Conservation (phyloP, 2,888 invertebrate species). For the Drosophila paracracens region DNA sequence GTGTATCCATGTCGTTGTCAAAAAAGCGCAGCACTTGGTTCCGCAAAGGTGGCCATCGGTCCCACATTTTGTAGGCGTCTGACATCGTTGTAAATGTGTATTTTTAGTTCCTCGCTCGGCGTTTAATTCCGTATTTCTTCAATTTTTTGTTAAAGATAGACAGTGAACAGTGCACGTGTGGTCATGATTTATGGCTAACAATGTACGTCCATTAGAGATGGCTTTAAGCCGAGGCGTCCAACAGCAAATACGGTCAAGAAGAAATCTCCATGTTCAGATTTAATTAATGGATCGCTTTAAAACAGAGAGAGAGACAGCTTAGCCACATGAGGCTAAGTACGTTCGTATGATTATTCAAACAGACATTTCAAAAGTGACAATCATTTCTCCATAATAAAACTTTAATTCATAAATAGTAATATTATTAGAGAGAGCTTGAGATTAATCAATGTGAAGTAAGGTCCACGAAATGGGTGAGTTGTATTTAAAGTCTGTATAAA, state of each 20-base stretch:
- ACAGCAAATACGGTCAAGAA: constrained; percentile 57
- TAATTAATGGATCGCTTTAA: constrained; percentile 69
- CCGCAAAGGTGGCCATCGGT: constrained; percentile 67
- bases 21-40: constrained; percentile 53
- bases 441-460: neutral
- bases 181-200: constrained; percentile 75
- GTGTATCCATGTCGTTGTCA: constrained; percentile 44
- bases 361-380: neutral
- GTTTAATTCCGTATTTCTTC: constrained; percentile 65
- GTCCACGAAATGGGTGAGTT: neutral
- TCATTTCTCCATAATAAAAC: neutral
- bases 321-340: constrained; percentile 16
- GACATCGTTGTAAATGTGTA: constrained; percentile 58
- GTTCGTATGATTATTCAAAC: constrained; percentile 12
- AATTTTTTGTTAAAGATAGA: constrained; percentile 45
- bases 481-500: neutral
- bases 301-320: constrained; percentile 41
- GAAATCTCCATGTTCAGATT: constrained; percentile 58
- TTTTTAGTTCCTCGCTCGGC: constrained; percentile 48
- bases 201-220: constrained; percentile 78
- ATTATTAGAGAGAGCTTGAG: neutral
- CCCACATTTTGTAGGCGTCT: constrained; percentile 73
- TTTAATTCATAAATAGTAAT: neutral
- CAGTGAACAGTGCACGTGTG: constrained; percentile 59
- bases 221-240: constrained; percentile 65